phyloP scores from a whole-genome alignment of 2,113 vertebrate genomes.

The Prionailurus viverrinus region DNA sequence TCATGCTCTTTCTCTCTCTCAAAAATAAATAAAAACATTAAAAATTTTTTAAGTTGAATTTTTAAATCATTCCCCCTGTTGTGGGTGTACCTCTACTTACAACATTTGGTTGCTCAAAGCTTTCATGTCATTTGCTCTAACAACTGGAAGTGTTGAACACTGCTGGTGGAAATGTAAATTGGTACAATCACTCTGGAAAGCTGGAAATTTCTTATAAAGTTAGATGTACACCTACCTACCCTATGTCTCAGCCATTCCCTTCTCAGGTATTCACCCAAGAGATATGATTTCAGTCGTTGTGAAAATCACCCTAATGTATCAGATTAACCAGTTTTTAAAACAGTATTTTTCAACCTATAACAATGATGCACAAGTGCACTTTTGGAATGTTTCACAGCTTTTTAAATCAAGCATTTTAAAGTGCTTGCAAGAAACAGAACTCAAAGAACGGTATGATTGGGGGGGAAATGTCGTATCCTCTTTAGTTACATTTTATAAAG shows the following conservation, averaged over 20 bases:
- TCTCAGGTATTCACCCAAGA: background rate
- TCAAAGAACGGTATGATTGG: slow-evolving; percentile 1
- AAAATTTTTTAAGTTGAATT: background rate
- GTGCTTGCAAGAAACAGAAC: background rate
- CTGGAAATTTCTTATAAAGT: background rate
- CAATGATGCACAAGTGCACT: too few species aligned
- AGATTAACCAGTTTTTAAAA: background rate
- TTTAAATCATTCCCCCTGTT: background rate
- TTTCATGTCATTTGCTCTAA: background rate
- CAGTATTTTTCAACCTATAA: background rate
- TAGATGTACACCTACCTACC: background rate
- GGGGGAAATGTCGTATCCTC: background rate
- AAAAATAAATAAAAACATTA: too few species aligned
- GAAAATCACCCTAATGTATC: background rate
- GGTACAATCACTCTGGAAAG: background rate
- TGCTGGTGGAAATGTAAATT: background rate
- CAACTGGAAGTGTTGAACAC: background rate
- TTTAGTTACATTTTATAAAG: slow-evolving; percentile 48
- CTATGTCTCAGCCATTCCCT: background rate
- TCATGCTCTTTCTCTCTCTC: too few species aligned
- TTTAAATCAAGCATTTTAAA: slow-evolving; percentile 53
- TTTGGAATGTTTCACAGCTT: background rate
- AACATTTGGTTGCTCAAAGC: background rate
- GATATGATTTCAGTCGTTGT: slow-evolving; percentile 10
- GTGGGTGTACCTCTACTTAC: background rate